phyloP scores from a whole-genome alignment of 1,140 invertebrate species.

The Ceratina calcarata region DNA sequence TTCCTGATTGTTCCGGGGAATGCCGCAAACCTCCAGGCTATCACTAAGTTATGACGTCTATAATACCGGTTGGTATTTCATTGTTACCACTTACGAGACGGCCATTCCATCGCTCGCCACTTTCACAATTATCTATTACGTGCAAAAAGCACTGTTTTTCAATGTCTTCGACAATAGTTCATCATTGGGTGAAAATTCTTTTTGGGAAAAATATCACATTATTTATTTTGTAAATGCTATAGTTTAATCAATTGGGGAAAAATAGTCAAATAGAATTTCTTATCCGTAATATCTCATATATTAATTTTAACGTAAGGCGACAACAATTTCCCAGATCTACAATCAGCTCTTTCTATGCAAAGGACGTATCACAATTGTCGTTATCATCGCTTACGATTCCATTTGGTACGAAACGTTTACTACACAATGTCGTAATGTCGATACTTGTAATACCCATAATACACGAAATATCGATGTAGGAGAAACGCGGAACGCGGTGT shows the following conservation, averaged over 20 bases:
- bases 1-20: conserved; percentile 60
- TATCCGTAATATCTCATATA: no score
- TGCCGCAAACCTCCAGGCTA: conserved; percentile 42
- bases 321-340: background rate
- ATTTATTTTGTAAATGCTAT: no score
- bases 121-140: conserved; percentile 20
- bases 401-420: conserved; percentile 1
- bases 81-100: conserved; percentile 56
- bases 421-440: background rate
- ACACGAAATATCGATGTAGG: background rate
- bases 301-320: no score
- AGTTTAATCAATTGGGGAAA: no score
- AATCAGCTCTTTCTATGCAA: background rate
- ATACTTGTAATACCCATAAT: background rate
- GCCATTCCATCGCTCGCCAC: conserved; percentile 22
- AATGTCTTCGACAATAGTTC: background rate
- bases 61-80: conserved; percentile 59
- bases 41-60: conserved; percentile 60
- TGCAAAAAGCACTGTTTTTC: no score
- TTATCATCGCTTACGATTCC: background rate
- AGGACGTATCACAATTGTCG: background rate
- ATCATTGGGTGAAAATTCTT: background rate
- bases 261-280: no score
- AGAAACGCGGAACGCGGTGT: no score
- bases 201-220: no score